Conservation (phyloP, 2,797 vertebrate genomes). For the Anabacerthia variegaticeps region DNA sequence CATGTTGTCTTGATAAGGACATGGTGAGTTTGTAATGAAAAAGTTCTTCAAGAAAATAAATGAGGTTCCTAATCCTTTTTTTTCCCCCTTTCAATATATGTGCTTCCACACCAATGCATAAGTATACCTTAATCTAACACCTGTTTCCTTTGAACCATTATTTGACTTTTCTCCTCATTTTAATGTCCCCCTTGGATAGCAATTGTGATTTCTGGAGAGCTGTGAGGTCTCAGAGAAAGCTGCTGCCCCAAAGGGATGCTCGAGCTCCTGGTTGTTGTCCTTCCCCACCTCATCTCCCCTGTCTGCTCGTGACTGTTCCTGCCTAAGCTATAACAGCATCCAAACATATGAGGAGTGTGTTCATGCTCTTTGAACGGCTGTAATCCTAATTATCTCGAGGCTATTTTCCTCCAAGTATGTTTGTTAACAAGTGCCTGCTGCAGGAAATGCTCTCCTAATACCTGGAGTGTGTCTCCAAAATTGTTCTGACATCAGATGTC, state of each 20-base stretch:
- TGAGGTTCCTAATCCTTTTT: not conserved
- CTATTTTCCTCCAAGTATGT: not conserved
- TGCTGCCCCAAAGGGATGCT: not conserved
- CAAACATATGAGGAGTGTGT: not conserved
- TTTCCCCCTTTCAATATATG: not conserved
- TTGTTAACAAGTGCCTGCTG: not conserved
- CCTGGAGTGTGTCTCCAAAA: constrained; percentile 29
- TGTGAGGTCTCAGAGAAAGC: not conserved
- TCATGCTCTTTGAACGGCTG: not conserved
- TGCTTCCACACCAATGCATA: not conserved
- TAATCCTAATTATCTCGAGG: not conserved
- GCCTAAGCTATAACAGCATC: not conserved
- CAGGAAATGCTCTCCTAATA: not conserved
- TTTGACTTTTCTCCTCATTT: not conserved
- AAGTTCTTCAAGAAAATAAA: not conserved
- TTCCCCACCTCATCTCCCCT: not conserved
- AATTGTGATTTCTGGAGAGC: not conserved
- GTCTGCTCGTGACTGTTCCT: not conserved
- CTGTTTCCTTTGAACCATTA: not conserved
- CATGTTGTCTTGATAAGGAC: not conserved
- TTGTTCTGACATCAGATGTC: not conserved
- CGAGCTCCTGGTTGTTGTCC: not conserved
- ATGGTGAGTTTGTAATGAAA: not conserved
- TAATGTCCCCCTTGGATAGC: too few relatives aligned
- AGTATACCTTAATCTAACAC: not conserved